Conservation (phyloP, 2,888 invertebrate genomes). For the Caenorhabditis macrosperma region DNA sequence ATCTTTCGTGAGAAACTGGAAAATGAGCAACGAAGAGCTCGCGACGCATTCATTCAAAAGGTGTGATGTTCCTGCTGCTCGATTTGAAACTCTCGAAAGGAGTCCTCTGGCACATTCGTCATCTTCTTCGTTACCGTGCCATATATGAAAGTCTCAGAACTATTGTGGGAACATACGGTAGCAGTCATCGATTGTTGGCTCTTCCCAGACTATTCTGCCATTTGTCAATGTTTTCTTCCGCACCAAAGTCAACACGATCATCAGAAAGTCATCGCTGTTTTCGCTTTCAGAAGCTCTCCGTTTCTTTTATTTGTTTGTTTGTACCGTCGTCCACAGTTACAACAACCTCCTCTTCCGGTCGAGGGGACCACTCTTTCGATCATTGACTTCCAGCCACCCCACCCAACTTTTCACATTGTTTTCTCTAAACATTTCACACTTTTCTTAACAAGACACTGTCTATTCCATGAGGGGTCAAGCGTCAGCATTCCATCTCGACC, state of each 20-base stretch:
- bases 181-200: constrained; percentile 25
- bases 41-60: no score
- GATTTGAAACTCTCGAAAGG: not conserved
- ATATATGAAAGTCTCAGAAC: not conserved
- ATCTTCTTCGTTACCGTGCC: not conserved
- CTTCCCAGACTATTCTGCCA: not conserved
- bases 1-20: no score
- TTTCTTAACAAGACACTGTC: not conserved
- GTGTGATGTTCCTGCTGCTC: not conserved
- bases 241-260: not conserved
- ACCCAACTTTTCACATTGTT: constrained; percentile 4
- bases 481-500: not conserved
- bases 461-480: constrained; percentile 20
- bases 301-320: no score
- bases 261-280: no score
- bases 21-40: no score
- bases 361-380: no score
- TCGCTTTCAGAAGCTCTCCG: not conserved
- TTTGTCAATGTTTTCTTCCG: not conserved
- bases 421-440: constrained; percentile 19
- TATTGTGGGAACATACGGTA: no score
- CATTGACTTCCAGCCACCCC: not conserved
- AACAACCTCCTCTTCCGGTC: not conserved
- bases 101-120: not conserved
- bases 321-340: no score